Percentiles rank a stretch among this genome's conserved stretches.
phyloP scores from a whole-genome alignment of 1,140 invertebrate species.

The Hylaeus anthracinus region DNA sequence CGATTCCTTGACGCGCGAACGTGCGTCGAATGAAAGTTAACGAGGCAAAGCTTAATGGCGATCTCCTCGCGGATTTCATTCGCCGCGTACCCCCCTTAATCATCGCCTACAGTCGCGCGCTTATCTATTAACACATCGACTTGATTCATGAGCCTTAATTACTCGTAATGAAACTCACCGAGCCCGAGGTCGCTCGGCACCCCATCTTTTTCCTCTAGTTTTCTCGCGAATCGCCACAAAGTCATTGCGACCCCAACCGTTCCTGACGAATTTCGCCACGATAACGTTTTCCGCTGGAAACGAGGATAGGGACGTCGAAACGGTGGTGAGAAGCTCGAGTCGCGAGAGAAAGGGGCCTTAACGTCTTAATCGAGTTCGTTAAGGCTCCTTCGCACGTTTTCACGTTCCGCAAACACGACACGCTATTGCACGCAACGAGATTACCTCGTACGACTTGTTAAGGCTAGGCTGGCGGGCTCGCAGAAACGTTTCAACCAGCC shows the following conservation, averaged over 20 bases:
- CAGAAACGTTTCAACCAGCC: constrained; percentile 46
- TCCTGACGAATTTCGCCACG: neutral
- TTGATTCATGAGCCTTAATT: constrained; percentile 35
- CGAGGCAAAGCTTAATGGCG: constrained; percentile 22
- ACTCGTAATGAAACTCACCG: constrained; percentile 8
- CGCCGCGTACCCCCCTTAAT: constrained; percentile 17
- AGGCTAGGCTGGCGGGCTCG: constrained; percentile 35
- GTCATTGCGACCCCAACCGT: neutral
- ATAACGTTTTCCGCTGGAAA: neutral
- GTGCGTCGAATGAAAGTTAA: constrained; percentile 30
- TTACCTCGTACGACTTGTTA: constrained; percentile 50
- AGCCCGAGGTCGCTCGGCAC: neutral
- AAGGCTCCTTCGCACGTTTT: constrained; percentile 70
- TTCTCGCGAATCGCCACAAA: neutral
- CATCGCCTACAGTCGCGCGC: neutral
- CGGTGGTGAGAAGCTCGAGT: constrained; percentile 1
- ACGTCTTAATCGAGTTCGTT: constrained; percentile 77
- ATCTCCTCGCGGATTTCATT: constrained; percentile 19
- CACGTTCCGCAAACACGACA: constrained; percentile 63
- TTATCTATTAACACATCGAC: constrained; percentile 32
- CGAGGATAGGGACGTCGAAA: neutral
- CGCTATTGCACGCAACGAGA: constrained; percentile 64
- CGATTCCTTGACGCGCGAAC: constrained; percentile 4
- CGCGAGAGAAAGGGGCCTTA: constrained; percentile 41
- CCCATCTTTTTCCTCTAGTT: neutral